These are phyloP conservation scores for Podilymbus podiceps DNA, from an alignment of 2,113 vertebrate species.

Conservation along the genomic window DNA sequence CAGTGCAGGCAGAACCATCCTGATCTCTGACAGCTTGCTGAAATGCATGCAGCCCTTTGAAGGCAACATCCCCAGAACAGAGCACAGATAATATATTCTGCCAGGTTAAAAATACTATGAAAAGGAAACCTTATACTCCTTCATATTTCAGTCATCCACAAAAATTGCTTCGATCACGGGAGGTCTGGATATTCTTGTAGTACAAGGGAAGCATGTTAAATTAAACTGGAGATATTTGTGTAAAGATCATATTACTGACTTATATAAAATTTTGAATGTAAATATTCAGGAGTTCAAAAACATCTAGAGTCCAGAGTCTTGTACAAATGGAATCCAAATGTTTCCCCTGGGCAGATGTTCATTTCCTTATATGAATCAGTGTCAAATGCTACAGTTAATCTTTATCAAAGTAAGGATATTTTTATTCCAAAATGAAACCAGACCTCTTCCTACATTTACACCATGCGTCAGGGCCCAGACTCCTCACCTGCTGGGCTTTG, in stretches of 20 bases:
- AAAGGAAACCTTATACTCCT: neutral
- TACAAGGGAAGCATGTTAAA: neutral
- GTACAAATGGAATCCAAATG: neutral
- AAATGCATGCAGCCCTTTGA: rapidly evolving
- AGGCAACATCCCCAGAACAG: neutral
- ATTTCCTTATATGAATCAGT: neutral
- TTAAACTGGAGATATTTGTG: neutral
- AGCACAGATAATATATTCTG: neutral
- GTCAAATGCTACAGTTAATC: neutral
- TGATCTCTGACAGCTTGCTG: neutral
- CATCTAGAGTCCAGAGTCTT: neutral
- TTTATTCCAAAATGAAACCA: neutral
- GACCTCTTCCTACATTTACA: neutral
- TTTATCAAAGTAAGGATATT: neutral
- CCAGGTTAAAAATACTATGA: neutral
- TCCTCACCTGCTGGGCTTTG: neutral
- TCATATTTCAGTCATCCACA: neutral
- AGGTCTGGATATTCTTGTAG: neutral
- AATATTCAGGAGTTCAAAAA: neutral
- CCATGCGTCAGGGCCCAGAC: neutral
- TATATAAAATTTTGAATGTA: neutral
- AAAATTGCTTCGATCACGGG: neutral
- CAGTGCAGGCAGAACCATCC: neutral
- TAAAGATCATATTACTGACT: neutral
- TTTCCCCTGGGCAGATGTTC: neutral